phyloP scores from a whole-genome alignment of 1,140 invertebrate species.

The Hycleus phaleratus region DNA sequence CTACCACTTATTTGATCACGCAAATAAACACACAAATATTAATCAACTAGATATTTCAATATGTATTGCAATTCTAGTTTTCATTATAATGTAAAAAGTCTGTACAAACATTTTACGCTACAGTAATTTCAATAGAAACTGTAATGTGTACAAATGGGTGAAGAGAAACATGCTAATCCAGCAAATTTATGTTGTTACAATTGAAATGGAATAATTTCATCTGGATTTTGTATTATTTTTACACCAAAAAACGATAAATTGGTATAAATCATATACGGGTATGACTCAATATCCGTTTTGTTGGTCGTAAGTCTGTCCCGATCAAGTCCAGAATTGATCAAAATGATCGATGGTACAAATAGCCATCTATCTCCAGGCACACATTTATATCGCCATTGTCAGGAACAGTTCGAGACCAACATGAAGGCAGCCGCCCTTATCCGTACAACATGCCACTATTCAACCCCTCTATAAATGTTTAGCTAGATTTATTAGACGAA shows the following conservation, averaged over 20 bases:
- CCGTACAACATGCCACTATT: slow-evolving; percentile 3
- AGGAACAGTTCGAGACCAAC: slow-evolving; percentile 11
- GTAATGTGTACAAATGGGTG: no score
- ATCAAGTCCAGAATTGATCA: slow-evolving; percentile 18
- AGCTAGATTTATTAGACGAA: slow-evolving; percentile 12
- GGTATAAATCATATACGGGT: slow-evolving; percentile 8
- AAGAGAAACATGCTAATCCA: no score
- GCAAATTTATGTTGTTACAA: no score
- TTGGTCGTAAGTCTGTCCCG: neutral
- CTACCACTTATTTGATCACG: slow-evolving; percentile 17
- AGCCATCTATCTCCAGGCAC: slow-evolving; percentile 15
- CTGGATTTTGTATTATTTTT: no score
- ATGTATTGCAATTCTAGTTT: no score
- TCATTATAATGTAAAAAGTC: no score
- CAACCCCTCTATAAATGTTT: slow-evolving; percentile 9
- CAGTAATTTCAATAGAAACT: no score
- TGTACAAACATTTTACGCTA: no score
- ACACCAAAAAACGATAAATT: no score
- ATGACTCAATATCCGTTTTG: slow-evolving; percentile 6
- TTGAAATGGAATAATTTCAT: no score
- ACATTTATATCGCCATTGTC: slow-evolving; percentile 18
- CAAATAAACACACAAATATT: neutral
- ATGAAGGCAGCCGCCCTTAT: slow-evolving; percentile 10
- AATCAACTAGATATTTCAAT: no score
- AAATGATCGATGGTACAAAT: slow-evolving; percentile 17